A percentile compares a stretch with the other conserved stretches of the same genome.
Conservation (phyloP, 2,888 invertebrate species). For the Yponomeuta cagnagella region DNA sequence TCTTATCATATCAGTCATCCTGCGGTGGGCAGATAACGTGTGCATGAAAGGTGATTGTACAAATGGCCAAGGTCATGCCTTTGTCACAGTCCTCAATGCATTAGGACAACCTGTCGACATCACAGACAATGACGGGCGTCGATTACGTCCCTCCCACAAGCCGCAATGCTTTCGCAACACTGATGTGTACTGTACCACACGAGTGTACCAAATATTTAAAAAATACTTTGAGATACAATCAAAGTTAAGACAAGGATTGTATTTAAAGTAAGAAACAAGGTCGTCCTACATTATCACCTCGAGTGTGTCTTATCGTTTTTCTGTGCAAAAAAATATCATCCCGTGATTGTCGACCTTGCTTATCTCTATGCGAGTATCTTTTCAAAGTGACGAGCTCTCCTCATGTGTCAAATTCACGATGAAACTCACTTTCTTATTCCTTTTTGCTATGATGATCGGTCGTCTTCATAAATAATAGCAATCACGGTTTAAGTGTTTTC, state of each 20-base stretch:
- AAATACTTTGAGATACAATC: too few species aligned
- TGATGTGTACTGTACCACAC: not conserved
- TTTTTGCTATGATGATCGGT: not conserved
- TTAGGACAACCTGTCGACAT: not conserved
- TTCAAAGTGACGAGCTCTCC: not conserved
- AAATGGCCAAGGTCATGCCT: not conserved
- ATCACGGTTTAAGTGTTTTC: too few species aligned
- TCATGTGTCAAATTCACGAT: not conserved
- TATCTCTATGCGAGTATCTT: not conserved
- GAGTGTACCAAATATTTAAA: not conserved
- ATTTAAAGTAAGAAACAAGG: not conserved
- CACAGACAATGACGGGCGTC: not conserved
- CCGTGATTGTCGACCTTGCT: slow-evolving; percentile 9
- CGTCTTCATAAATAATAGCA: too few species aligned
- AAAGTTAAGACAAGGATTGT: not conserved
- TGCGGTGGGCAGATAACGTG: not conserved
- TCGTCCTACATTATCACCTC: slow-evolving; percentile 3
- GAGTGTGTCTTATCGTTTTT: slow-evolving; percentile 1
- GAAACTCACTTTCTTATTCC: not conserved
- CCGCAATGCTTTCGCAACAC: not conserved
- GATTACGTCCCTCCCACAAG: not conserved
- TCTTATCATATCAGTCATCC: too few species aligned
- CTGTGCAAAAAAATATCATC: not conserved
- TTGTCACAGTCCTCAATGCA: not conserved
- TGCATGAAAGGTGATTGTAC: not conserved